Percentiles rank a stretch among this genome's conserved stretches.
phyloP scores from a whole-genome alignment of 2,888 invertebrate species.

The Amitus sp. region DNA sequence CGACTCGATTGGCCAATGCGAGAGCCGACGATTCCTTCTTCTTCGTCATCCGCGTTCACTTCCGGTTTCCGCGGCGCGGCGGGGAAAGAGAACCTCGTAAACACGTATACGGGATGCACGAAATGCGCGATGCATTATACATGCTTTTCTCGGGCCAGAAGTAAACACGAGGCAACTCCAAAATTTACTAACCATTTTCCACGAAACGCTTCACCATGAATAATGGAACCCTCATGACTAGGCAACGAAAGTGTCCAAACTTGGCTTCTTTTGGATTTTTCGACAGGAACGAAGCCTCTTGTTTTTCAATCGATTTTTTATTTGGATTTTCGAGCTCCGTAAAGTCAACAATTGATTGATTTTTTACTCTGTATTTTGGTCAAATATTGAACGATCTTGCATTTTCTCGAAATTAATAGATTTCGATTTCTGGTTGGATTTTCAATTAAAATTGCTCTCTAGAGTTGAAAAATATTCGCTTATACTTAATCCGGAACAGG shows the following conservation, averaged over 20 bases:
- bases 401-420: too few relatives aligned
- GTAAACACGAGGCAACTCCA: constrained; percentile 38
- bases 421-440: too few relatives aligned
- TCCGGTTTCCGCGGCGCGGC: constrained; percentile 27
- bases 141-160: constrained; percentile 27
- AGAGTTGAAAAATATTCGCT: too few relatives aligned
- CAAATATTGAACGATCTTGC: too few relatives aligned
- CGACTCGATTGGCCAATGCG: constrained; percentile 22
- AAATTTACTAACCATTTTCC: constrained; percentile 39
- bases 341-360: too few relatives aligned
- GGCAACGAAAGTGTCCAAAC: not conserved
- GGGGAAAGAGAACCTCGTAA: constrained; percentile 33
- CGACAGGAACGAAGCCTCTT: too few relatives aligned
- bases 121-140: constrained; percentile 36
- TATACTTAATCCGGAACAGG: too few relatives aligned
- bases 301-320: too few relatives aligned
- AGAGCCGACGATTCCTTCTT: constrained; percentile 23
- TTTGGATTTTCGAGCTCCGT: too few relatives aligned
- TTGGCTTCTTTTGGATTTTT: not conserved
- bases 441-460: too few relatives aligned
- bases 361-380: too few relatives aligned
- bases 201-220: constrained; percentile 24
- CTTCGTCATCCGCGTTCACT: constrained; percentile 31
- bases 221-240: constrained; percentile 14
- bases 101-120: constrained; percentile 37